These are phyloP conservation scores for Chrysogorgia sp. DNA, from an alignment of 92 coral and sea anemone species.

Conservation along the genomic window DNA sequence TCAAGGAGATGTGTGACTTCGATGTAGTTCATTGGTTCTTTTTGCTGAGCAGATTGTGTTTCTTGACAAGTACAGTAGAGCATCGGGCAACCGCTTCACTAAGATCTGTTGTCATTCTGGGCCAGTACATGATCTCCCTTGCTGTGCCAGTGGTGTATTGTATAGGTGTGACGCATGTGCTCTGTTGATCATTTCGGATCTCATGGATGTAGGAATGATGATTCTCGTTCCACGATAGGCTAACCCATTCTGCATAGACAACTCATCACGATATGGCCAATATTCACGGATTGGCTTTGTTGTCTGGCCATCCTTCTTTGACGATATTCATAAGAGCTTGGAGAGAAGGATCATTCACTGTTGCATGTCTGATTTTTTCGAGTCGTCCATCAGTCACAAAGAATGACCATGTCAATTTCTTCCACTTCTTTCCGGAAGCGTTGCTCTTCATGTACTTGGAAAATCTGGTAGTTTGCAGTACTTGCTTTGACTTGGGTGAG, in stretches of 20 bases:
- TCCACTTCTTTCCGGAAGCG: constrained; percentile 1
- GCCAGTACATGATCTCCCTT: too few relatives aligned
- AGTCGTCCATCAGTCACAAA: constrained; percentile 56
- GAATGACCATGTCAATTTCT: constrained; percentile 47
- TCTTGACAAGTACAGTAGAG: too few relatives aligned
- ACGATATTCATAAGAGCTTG: constrained; percentile 19
- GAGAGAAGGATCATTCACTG: neutral
- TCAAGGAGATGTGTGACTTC: too few relatives aligned
- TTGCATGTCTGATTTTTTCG: constrained; percentile 35
- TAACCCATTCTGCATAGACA: neutral
- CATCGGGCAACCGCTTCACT: too few relatives aligned
- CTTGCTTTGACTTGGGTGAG: too few relatives aligned
- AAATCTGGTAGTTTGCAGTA: too few relatives aligned
- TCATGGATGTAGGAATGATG: constrained; percentile 9
- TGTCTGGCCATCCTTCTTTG: constrained; percentile 35
- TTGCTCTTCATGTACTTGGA: neutral
- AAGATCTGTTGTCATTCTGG: too few relatives aligned
- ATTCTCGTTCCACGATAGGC: neutral
- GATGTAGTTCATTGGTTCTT: too few relatives aligned
- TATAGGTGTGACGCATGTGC: constrained; percentile 37
- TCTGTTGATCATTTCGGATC: constrained; percentile 20
- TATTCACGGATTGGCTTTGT: constrained; percentile 21
- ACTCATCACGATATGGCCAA: constrained; percentile 25
- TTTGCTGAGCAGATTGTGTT: too few relatives aligned
- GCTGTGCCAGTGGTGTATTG: too few relatives aligned